phyloP scores from a whole-genome alignment of 23 tunicate species.

The Trididemnum nubilum region DNA sequence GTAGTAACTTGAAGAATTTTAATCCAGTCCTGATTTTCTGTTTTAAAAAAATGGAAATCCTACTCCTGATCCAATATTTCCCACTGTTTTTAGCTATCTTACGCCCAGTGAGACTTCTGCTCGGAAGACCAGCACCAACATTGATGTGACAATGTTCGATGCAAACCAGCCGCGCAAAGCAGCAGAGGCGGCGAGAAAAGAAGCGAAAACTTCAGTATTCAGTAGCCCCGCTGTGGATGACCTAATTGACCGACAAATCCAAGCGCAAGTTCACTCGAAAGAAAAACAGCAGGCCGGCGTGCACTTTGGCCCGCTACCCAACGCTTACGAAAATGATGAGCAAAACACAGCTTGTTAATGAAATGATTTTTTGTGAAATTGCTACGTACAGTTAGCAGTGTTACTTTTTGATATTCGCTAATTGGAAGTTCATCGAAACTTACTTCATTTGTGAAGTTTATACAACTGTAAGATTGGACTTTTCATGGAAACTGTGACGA shows the following conservation, averaged over 20 bases:
- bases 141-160: background rate
- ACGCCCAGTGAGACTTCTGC: background rate
- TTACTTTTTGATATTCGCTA: no score
- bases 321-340: background rate
- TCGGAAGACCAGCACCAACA: constrained; percentile 14
- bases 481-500: no score
- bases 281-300: background rate
- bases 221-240: constrained; percentile 21
- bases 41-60: no score
- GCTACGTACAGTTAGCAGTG: no score
- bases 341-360: background rate
- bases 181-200: background rate
- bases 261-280: constrained; percentile 16
- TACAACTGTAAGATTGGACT: no score
- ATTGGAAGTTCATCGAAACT: no score
- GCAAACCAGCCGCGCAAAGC: constrained; percentile 7
- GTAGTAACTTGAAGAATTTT: no score
- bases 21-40: no score
- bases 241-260: constrained; percentile 4
- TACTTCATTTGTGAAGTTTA: no score
- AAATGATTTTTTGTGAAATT: no score
- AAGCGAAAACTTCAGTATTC: constrained; percentile 11
- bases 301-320: background rate
- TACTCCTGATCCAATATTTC: no score
- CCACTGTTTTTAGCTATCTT: constrained; percentile 20